Evolutionary conservation across 1,140 invertebrate genomes (phyloP), one percentile per base, ranked within the genome.

Genomic region (Schmidtea mediterranea): DNA sequence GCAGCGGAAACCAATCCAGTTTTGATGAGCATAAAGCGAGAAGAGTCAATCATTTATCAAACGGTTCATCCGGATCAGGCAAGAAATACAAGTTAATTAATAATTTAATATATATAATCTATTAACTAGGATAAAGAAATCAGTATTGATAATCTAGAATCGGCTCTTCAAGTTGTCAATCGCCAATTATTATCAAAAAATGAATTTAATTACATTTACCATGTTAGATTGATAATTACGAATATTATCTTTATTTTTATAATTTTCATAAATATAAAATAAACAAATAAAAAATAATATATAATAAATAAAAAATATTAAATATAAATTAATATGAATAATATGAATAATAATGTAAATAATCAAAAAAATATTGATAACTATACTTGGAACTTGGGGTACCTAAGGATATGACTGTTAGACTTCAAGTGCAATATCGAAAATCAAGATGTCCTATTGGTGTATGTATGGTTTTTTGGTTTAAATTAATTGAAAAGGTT

Each of bases 111-210:
- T 47, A 23, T 53, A 9, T 39, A 40, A 46, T 38, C 50, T 2
- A 54, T 52, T 12, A 13, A 18, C 1, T 49, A 63, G 62, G 59
- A 63, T 52, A 51, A 54, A 39, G 60, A 65, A 51, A 60, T 65
- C 56, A 63, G 61, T 49, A 39, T 61, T 23, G 57, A 60, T 10
- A 58, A 62, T 41, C 46, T 65, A 3, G 60, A 62, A 39, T 53
- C 55, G 21, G 60, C 61, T 18, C 50, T 65, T 8, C 58, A 61
- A 45, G 54, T 55, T 36, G 56, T 65, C 18, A 65, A 65, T 52
- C 55, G 57, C 39, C 56, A 62, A 41, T 52, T 65, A 3, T 43
- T 65, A 1, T 55, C 62, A 21, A 52, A 62, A n/a, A 56, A 56
- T 37, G 62, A 63, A 41, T 58, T 60, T 46, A 52, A 57, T 26